Conservation (phyloP, 2,888 invertebrate genomes). For the Brachypterus glaber region DNA sequence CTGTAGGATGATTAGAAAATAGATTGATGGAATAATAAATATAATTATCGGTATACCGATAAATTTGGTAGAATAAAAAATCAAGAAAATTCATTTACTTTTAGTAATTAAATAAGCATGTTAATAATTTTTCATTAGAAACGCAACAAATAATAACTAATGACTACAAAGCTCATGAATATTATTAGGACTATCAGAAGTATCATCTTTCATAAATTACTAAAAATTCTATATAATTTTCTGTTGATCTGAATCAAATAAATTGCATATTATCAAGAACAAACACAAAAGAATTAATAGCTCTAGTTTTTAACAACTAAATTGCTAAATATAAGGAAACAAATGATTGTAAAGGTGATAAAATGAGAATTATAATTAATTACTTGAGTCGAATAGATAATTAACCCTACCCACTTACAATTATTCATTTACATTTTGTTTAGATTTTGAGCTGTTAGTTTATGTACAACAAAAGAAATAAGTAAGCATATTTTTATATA, state of each 20-base stretch:
- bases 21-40: no score
- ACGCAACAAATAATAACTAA: conserved; percentile 34
- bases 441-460: no score
- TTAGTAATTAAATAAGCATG: no score
- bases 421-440: no score
- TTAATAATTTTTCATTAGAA: conserved; percentile 35
- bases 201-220: conserved; percentile 23
- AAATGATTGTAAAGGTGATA: conserved; percentile 14
- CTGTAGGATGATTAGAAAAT: no score
- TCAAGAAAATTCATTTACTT: no score
- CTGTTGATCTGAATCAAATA: conserved; percentile 19
- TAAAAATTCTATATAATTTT: conserved; percentile 21
- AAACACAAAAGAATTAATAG: conserved; percentile 20
- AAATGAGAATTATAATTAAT: conserved; percentile 3
- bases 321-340: conserved; percentile 22
- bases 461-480: no score
- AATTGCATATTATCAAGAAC: conserved; percentile 17
- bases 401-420: no score
- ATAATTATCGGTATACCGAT: no score
- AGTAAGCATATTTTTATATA: no score
- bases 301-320: conserved; percentile 17
- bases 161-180: conserved; percentile 29
- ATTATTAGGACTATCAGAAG: conserved; percentile 27
- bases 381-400: no score
- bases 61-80: no score